Conservation (phyloP, 2,113 vertebrate genomes). For the Myanophis thanlyinensis region DNA sequence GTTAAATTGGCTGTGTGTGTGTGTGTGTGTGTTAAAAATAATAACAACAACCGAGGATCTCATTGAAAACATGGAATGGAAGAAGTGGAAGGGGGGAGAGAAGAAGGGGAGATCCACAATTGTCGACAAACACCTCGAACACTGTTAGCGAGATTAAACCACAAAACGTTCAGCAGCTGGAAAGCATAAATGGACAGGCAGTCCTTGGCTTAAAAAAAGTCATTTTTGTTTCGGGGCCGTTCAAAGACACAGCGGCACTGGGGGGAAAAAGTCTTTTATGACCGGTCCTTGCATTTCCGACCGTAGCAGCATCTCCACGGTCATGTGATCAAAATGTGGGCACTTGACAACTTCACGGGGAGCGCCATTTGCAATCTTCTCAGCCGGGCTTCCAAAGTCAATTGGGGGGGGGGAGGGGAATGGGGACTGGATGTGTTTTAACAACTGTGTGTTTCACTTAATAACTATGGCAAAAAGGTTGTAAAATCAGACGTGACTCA, state of each 20-base stretch:
- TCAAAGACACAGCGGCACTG: not conserved
- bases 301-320: accelerated
- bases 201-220: not conserved
- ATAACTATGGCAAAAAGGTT: too few species aligned
- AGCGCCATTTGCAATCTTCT: too few species aligned
- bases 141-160: constrained; percentile 19
- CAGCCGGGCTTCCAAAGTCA: too few species aligned
- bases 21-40: not conserved
- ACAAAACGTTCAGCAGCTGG: not conserved
- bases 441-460: too few species aligned
- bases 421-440: too few species aligned
- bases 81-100: not conserved
- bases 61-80: not conserved
- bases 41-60: not conserved
- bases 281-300: not conserved
- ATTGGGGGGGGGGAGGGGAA: too few species aligned
- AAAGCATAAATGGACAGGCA: not conserved
- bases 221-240: not conserved
- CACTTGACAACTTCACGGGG: too few species aligned
- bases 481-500: too few species aligned
- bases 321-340: too few species aligned
- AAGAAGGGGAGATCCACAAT: not conserved
- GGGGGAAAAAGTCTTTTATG: not conserved
- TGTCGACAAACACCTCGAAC: constrained; percentile 16
- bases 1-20: constrained; percentile 17